These are phyloP conservation scores for Papilio polyxenes DNA, from an alignment of 1,140 invertebrate species.

Conservation along the genomic window DNA sequence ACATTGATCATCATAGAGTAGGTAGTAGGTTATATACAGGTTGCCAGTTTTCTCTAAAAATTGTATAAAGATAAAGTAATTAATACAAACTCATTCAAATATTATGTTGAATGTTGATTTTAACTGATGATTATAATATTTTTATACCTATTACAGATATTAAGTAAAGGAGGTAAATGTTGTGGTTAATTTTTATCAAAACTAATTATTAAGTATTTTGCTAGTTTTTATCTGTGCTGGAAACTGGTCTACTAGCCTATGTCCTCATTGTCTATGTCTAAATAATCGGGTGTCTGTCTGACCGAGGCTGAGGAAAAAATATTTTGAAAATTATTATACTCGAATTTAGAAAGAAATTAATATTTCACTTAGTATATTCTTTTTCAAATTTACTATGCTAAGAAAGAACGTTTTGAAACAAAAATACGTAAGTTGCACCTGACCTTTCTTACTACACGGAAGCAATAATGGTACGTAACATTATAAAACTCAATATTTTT, in stretches of 20 bases:
- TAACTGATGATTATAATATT: too few species aligned
- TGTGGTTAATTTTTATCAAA: too few species aligned
- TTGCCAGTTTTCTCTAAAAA: not conserved
- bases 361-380: not conserved
- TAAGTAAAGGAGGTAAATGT: too few species aligned
- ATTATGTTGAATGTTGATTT: too few species aligned
- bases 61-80: too few species aligned
- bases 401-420: conserved; percentile 30
- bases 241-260: not conserved
- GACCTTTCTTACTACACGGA: conserved; percentile 29
- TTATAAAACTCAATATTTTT: conserved; percentile 6
- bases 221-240: not conserved
- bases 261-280: not conserved
- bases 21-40: not conserved
- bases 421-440: conserved; percentile 27
- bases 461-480: conserved; percentile 32
- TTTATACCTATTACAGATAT: too few species aligned
- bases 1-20: not conserved
- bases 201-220: not conserved
- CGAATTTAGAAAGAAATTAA: conserved; percentile 24
- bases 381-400: conserved; percentile 31
- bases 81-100: too few species aligned
- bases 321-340: conserved; percentile 30
- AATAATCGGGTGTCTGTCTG: not conserved
- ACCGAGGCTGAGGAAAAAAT: conserved; percentile 9